Percentiles rank a stretch among this genome's conserved stretches.
Evolutionary conservation across 2,888 invertebrate species (phyloP).

Genomic region (Patella caerulea): DNA sequence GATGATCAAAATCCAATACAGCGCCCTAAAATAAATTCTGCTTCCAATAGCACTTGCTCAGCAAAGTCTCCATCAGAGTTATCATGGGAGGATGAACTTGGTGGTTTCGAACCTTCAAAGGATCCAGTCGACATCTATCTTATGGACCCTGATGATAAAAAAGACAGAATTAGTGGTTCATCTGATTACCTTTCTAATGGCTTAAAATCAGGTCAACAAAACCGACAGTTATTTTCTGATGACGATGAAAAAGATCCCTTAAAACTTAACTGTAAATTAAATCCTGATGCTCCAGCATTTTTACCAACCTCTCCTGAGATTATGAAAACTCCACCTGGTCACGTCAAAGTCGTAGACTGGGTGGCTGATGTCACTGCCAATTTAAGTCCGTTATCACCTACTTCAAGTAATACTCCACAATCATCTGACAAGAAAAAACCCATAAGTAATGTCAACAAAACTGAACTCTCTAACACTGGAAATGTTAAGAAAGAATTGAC

Average conservation of each 20-base stretch:
- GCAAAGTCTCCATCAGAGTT: conserved; percentile 22
- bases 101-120: not conserved
- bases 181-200: not conserved
- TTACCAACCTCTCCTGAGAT: conserved; percentile 56
- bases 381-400: conserved; percentile 30
- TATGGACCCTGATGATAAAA: not conserved
- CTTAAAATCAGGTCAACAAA: not conserved
- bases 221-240: not conserved
- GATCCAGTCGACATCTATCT: not conserved
- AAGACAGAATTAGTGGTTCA: not conserved
- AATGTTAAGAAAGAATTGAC: not conserved
- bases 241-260: conserved; percentile 29
- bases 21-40: conserved; percentile 15
- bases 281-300: conserved; percentile 62
- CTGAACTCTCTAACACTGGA: not conserved
- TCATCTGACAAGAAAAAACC: not conserved
- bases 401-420: conserved; percentile 11
- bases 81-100: conserved; percentile 21
- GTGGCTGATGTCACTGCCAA: conserved; percentile 33
- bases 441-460: not conserved
- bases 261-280: conserved; percentile 47
- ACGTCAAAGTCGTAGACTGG: conserved; percentile 53
- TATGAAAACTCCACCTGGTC: conserved; percentile 52
- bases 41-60: conserved; percentile 1
- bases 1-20: conserved; percentile 36